Evolutionary conservation across 1,140 invertebrate species (phyloP), one percentile per base, ranked within the genome.

Genomic region (Anoplophora glabripennis): DNA sequence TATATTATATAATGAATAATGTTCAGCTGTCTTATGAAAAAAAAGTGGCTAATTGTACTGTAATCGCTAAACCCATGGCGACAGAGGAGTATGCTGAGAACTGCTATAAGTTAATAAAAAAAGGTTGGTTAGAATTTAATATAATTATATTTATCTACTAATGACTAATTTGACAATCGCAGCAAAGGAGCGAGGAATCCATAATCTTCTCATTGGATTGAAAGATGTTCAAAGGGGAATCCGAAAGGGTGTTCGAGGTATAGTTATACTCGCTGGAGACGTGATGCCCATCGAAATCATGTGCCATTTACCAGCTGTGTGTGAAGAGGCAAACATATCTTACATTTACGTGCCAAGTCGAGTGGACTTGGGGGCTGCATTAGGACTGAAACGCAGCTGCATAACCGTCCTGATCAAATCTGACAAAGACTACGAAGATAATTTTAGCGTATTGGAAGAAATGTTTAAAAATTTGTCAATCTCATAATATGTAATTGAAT

Each of bases 271-370:
- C 74, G 94, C 95, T 69, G 96, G 95, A 7, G 94, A 98, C 80
- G 92, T 97, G 18, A 89, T 89, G 53, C 96, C 96, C 0, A 84
- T 98, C 33, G 96, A 99, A 71, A 92, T 98, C 10, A 94, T 97
- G 85, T 93, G 90, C 66, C 96, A 99, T 74, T 80, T 99, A 70
- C 96, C 96, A 1, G 86, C 86, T 1, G 87, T 98, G 0, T 98
- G 96, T 73, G 96, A 99, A 76, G 91, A 96, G 41, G 89, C 89
- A 71, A 80, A 86, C 40, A 85, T 96, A 59, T 93, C 95, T 0
- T 99, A 98, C 73, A 87, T 90, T 61, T 99, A 92, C 72, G 89
- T 87, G 5, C 95, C 96, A 7, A 94, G 92, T 12, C 84, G 90
- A 48, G 82, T 87, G 71, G 94, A 96, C 73, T 83, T 98, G 11